phyloP scores from a whole-genome alignment of 1,140 invertebrate species.

The Lepidostoma basale region DNA sequence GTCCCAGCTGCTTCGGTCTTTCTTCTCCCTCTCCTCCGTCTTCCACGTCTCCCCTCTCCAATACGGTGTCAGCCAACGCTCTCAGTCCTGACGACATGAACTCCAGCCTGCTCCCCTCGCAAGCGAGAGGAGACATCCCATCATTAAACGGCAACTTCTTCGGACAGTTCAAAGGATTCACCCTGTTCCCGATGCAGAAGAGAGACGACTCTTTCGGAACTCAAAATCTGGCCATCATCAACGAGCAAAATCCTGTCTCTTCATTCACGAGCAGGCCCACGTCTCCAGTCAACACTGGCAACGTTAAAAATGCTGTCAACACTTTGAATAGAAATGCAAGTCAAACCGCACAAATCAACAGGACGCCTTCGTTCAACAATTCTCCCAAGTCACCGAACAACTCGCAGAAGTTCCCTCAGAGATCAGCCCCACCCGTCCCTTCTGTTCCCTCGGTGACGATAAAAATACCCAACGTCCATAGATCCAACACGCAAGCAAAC shows the following conservation, averaged over 20 bases:
- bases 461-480: conserved; percentile 50
- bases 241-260: conserved; percentile 37
- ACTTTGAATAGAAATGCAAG: conserved; percentile 30
- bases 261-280: conserved; percentile 18
- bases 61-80: conserved; percentile 55
- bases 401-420: conserved; percentile 43
- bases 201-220: conserved; percentile 49
- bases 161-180: conserved; percentile 85
- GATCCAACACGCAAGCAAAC: conserved; percentile 44
- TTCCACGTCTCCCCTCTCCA: conserved; percentile 55
- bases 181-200: conserved; percentile 71
- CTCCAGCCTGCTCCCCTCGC: conserved; percentile 61
- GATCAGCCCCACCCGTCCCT: conserved; percentile 45
- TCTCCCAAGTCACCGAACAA: conserved; percentile 39
- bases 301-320: conserved; percentile 35
- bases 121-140: conserved; percentile 60
- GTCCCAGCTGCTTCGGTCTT: conserved; percentile 56
- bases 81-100: conserved; percentile 68
- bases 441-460: conserved; percentile 52
- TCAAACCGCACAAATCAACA: conserved; percentile 26
- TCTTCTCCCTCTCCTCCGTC: conserved; percentile 47
- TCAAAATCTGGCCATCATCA: conserved; percentile 42
- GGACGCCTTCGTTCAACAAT: conserved; percentile 34
- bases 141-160: conserved; percentile 70
- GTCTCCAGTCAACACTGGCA: conserved; percentile 21